Evolutionary conservation across 2,888 invertebrate genomes (phyloP), one percentile per base, ranked within the genome.

Genomic region (Lamellibrachia satsuma): DNA sequence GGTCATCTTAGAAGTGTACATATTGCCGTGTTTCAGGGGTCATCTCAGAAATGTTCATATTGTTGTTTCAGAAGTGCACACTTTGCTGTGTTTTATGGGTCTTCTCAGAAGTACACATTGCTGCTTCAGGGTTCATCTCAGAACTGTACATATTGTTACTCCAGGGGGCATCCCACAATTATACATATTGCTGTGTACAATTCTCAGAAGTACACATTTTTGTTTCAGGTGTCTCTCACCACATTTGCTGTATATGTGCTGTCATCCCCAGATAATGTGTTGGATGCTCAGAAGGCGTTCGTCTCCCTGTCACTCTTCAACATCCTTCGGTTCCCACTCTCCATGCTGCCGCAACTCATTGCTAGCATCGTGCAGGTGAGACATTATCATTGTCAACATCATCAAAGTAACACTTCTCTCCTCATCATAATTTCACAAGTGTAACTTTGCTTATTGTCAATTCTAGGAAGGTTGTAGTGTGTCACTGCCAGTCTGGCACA

Each of bases 241-340:
- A 98, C 98, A 94, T 98, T 99, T 97, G 97, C 98, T 95, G 98
- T 98, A 93, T 99, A 98, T 97, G 97, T 98, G 95, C 97, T 98
- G 95, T 95, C 95, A 94, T 93, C 93, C 22, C 97, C 95, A 8
- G 96, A 96, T 95, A 97, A 98, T 97, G 96, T 98, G 94, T 97
- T 99, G 96, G 98, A 98, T 95, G 98, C 98, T 52, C 97, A 98
- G 96, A 98, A 97, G 96, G 98, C 98, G 93, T 98, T 99, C 97
- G 98, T 99, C 93, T 98, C 98, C 94, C 97, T 99, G 95, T 97
- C 98, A 90, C 97, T 99, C 95, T 99, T 99, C 97, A 98, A 98
- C 97, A 97, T 98, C 95, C 97, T 99, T 96, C 97, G 98, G 96
- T 97, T 98, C 97, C 98, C 99, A 93, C 97, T 99, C 97, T 98